Evolutionary conservation across 2,888 invertebrate genomes (phyloP).

Genomic region (Xiphydria camelus): DNA sequence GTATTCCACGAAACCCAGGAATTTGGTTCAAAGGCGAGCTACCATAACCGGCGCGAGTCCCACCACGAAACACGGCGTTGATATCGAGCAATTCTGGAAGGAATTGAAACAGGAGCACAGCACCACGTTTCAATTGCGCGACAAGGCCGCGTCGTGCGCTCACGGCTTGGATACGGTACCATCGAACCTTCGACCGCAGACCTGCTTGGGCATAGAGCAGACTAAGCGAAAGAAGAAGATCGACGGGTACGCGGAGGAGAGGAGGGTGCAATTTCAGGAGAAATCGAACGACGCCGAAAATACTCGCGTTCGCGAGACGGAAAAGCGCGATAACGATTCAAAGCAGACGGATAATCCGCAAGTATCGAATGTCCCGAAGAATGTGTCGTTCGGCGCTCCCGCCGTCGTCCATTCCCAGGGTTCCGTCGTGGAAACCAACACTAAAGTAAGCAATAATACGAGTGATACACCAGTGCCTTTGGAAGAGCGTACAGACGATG

Average conservation of each 20-base stretch:
- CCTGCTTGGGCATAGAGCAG: slow-evolving; percentile 63
- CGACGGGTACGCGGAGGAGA: slow-evolving; percentile 19
- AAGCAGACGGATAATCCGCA: slow-evolving; percentile 12
- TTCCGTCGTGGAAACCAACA: slow-evolving; percentile 11
- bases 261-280: slow-evolving; percentile 47
- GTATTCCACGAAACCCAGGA: slow-evolving; percentile 76
- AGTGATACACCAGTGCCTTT: slow-evolving; percentile 34
- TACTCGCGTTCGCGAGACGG: slow-evolving; percentile 17
- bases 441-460: slow-evolving; percentile 26
- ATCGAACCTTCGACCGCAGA: slow-evolving; percentile 63
- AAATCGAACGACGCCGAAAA: slow-evolving; percentile 26
- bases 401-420: slow-evolving; percentile 9
- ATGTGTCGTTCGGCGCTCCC: slow-evolving; percentile 10
- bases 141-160: slow-evolving; percentile 79
- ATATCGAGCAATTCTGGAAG: slow-evolving; percentile 77
- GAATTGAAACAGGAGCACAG: slow-evolving; percentile 67
- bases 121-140: slow-evolving; percentile 67
- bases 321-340: slow-evolving; percentile 8
- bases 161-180: slow-evolving; percentile 72
- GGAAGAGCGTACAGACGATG: slow-evolving; percentile 19
- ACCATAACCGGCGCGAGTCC: slow-evolving; percentile 85
- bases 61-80: slow-evolving; percentile 66
- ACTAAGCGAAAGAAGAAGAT: slow-evolving; percentile 22
- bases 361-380: slow-evolving; percentile 17
- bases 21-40: slow-evolving; percentile 78